Percentiles rank a stretch among this genome's conserved stretches.
Conservation (phyloP, 2,888 invertebrate species). For the Parasteatoda lunata region DNA sequence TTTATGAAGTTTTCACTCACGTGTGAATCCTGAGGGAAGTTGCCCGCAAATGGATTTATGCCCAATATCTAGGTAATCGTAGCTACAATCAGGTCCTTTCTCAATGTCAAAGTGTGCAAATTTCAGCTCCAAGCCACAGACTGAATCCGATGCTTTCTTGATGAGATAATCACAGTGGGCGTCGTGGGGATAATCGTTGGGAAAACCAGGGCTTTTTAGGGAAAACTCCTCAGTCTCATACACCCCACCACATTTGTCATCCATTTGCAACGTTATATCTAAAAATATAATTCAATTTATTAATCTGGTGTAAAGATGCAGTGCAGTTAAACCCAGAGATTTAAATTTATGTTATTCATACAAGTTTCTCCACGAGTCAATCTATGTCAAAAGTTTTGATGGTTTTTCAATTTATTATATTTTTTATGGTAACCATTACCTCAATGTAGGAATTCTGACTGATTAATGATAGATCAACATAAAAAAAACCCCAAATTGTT, state of each 20-base stretch:
- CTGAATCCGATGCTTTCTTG: constrained; percentile 47
- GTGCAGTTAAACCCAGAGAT: no score
- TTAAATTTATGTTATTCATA: no score
- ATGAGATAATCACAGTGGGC: constrained; percentile 70
- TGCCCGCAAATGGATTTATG: constrained; percentile 71
- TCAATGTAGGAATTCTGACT: no score
- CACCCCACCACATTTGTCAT: constrained; percentile 39
- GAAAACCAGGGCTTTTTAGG: constrained; percentile 69
- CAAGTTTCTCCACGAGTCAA: no score
- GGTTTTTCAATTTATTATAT: no score
- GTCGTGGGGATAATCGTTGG: constrained; percentile 62
- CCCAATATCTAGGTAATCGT: constrained; percentile 71
- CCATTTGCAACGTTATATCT: background rate
- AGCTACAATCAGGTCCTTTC: constrained; percentile 70
- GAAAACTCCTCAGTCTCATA: constrained; percentile 61
- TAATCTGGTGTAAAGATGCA: no score
- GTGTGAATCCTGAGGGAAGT: constrained; percentile 63
- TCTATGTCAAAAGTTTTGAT: no score
- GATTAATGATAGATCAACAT: no score
- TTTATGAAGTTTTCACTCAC: constrained; percentile 38
- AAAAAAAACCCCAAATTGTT: no score
- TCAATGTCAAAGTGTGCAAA: constrained; percentile 71
- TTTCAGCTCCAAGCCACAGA: constrained; percentile 70
- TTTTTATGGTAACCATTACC: no score
- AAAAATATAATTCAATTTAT: background rate